A percentile compares a stretch with the other conserved stretches of the same genome.
phyloP scores from a whole-genome alignment of 2,797 vertebrate species.

The Dermochelys coriacea region DNA sequence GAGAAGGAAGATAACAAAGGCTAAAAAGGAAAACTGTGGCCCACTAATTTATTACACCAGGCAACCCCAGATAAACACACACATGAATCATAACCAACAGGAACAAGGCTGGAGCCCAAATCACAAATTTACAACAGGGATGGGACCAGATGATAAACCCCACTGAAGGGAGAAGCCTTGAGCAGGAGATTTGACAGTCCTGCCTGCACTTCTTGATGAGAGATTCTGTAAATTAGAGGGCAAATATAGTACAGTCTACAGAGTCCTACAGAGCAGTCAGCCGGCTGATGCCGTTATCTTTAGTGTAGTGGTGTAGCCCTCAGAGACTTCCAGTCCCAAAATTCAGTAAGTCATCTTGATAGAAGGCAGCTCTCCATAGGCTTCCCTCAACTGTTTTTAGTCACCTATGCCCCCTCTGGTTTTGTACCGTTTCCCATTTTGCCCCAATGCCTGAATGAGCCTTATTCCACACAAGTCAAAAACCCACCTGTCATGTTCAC shows the following conservation, averaged over 20 bases:
- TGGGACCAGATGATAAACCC: background rate
- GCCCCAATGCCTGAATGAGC: background rate
- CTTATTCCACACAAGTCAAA: fast-evolving
- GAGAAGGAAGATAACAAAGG: background rate
- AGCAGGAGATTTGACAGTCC: fast-evolving
- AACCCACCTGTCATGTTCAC: fast-evolving
- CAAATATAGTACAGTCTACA: background rate
- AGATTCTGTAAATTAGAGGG: background rate
- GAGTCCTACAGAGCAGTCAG: background rate
- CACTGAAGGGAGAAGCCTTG: fast-evolving
- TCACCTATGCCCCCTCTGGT: background rate
- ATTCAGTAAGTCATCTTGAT: background rate
- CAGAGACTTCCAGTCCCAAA: background rate
- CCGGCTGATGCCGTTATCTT: background rate
- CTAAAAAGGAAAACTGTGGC: background rate
- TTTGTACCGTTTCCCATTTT: background rate
- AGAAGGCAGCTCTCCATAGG: background rate
- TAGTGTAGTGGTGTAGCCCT: background rate
- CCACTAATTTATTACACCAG: background rate
- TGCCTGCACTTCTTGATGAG: fast-evolving
- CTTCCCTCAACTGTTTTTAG: background rate
- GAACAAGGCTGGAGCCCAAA: background rate
- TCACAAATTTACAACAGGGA: background rate
- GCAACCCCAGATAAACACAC: background rate
- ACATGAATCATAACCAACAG: background rate